Percentiles rank a stretch among this genome's conserved stretches.
Evolutionary conservation across 1,140 invertebrate species (phyloP).

Genomic region (Temnothorax nylanderi): DNA sequence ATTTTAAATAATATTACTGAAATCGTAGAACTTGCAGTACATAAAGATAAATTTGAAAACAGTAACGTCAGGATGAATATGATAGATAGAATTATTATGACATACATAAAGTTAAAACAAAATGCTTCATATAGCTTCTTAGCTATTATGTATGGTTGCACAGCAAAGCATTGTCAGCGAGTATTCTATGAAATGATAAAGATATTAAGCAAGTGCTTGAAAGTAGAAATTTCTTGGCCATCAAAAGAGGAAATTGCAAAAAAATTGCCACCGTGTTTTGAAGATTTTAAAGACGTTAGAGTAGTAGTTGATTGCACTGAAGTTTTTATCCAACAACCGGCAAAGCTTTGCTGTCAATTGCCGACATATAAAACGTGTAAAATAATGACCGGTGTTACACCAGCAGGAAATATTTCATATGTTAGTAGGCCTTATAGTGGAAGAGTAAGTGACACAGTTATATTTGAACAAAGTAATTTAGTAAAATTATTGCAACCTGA

Average conservation of each 20-base stretch:
- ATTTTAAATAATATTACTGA: too few relatives aligned
- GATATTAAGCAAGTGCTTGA: too few relatives aligned
- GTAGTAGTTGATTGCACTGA: neutral
- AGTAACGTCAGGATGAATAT: too few relatives aligned
- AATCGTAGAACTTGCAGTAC: too few relatives aligned
- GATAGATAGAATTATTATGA: too few relatives aligned
- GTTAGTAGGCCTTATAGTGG: neutral
- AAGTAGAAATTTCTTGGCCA: too few relatives aligned
- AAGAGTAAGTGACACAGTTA: neutral
- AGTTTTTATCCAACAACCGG: neutral
- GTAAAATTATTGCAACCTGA: neutral
- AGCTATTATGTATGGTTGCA: too few relatives aligned
- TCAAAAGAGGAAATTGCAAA: neutral
- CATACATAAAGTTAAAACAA: too few relatives aligned
- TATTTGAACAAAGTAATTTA: neutral
- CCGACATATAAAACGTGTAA: neutral
- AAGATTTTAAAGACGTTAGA: neutral
- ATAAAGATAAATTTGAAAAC: too few relatives aligned
- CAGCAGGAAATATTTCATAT: neutral
- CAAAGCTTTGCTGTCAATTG: neutral
- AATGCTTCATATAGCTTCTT: too few relatives aligned
- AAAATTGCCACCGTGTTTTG: neutral
- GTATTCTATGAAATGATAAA: too few relatives aligned
- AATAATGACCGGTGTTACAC: neutral
- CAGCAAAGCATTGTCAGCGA: too few relatives aligned